Conservation (phyloP, 2,888 invertebrate species). For the Papilio gigon region DNA sequence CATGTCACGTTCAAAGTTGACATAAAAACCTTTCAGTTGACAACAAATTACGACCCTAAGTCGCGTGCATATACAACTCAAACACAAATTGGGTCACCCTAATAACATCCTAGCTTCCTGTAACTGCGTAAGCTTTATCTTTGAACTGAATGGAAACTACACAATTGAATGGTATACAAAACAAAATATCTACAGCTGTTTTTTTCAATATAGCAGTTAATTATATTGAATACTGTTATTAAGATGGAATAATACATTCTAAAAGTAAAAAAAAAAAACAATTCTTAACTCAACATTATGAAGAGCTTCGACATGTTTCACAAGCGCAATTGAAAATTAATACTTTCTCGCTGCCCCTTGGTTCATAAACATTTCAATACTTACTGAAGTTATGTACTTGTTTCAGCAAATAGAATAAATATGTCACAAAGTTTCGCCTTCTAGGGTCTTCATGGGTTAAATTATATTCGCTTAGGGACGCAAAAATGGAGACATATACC, state of each 20-base stretch:
- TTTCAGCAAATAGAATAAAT: conserved; percentile 70
- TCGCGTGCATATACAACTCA: conserved; percentile 33
- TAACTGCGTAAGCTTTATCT: background rate
- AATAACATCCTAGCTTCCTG: conserved; percentile 29
- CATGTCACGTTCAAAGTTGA: conserved; percentile 35
- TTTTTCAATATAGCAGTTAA: too few relatives aligned
- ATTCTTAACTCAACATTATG: conserved; percentile 3
- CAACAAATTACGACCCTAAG: conserved; percentile 38
- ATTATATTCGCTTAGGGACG: conserved; percentile 76
- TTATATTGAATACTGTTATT: too few relatives aligned
- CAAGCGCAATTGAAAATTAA: conserved; percentile 34
- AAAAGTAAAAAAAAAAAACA: too few relatives aligned
- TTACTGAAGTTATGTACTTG: conserved; percentile 62
- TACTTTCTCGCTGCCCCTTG: conserved; percentile 35
- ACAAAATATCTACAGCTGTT: background rate
- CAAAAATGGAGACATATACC: conserved; percentile 78
- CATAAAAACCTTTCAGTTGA: conserved; percentile 41
- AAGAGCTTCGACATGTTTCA: conserved; percentile 13
- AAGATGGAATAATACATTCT: too few relatives aligned
- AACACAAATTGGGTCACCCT: conserved; percentile 35
- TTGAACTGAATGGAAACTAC: background rate
- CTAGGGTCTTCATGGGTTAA: conserved; percentile 75
- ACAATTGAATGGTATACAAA: background rate
- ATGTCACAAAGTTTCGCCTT: conserved; percentile 71
- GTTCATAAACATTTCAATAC: conserved; percentile 51